phyloP scores from a whole-genome alignment of 2,797 vertebrate genomes.

The Coendou prehensilis region DNA sequence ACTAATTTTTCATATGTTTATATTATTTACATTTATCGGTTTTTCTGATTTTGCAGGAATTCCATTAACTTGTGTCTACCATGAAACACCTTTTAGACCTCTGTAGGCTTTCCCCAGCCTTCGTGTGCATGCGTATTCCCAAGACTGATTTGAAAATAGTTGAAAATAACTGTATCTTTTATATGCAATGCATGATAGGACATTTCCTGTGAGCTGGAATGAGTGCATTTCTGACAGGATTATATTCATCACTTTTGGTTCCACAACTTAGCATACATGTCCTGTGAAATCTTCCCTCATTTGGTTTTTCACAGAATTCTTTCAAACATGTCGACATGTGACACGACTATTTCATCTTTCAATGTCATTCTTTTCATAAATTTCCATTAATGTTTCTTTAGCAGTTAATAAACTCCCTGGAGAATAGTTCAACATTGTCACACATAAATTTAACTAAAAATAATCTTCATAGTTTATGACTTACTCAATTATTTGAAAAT shows the following conservation, averaged over 20 bases:
- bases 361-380: slow-evolving; percentile 30
- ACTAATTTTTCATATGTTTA: slow-evolving; percentile 29
- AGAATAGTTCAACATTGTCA: neutral
- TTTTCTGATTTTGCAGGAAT: neutral
- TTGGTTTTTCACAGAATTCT: slow-evolving; percentile 41
- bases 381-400: neutral
- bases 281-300: slow-evolving; percentile 9
- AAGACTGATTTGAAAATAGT: neutral
- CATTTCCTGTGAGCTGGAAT: neutral
- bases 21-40: neutral
- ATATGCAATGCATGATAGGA: neutral
- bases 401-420: slow-evolving; percentile 3
- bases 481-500: slow-evolving; percentile 28
- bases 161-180: slow-evolving; percentile 14
- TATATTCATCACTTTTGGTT: neutral
- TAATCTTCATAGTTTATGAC: neutral
- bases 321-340: neutral
- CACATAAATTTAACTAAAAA: slow-evolving; percentile 19
- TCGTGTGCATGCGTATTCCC: neutral
- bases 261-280: neutral
- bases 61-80: neutral
- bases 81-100: neutral
- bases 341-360: neutral
- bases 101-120: neutral
- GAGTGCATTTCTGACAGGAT: neutral